These are phyloP conservation scores for Seladonia tumulorum DNA, from an alignment of 2,888 invertebrate species.

Conservation along the genomic window DNA sequence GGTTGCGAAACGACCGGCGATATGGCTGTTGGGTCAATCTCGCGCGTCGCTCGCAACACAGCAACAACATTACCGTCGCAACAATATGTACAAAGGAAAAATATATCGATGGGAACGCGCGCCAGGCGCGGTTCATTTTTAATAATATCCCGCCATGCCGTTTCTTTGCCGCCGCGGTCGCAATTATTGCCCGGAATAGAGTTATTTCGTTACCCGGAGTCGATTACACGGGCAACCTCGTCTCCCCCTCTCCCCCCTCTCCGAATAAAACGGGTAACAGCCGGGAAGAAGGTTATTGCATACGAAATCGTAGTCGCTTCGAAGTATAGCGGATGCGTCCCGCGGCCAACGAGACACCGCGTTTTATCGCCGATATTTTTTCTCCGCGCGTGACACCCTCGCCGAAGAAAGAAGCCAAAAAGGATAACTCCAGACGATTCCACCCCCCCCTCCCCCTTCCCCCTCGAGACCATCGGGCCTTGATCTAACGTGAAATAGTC, in stretches of 20 bases:
- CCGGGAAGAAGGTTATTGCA: constrained; percentile 35
- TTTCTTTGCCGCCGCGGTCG: constrained; percentile 5
- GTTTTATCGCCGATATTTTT: constrained; percentile 65
- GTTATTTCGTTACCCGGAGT: constrained; percentile 37
- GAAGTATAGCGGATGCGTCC: constrained; percentile 13
- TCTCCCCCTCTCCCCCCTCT: too few relatives aligned
- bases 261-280: constrained; percentile 31
- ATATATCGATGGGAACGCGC: constrained; percentile 43
- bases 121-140: neutral
- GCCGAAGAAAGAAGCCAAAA: constrained; percentile 32
- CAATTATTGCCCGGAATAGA: constrained; percentile 38
- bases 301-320: constrained; percentile 17
- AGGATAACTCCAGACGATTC: neutral
- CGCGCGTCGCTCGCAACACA: neutral
- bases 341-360: constrained; percentile 27
- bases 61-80: constrained; percentile 36
- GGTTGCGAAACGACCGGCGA: neutral
- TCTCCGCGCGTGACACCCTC: neutral
- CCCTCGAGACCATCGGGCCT: neutral
- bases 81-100: constrained; percentile 38
- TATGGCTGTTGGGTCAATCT: neutral
- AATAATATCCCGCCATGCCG: neutral
- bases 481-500: constrained; percentile 60
- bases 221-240: constrained; percentile 31
- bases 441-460: neutral